Evolutionary conservation across 35 echinoderm and acorn worm species (phyloP), one percentile per base, ranked within the genome.

Genomic region (Heliocidaris erythrogramma): DNA sequence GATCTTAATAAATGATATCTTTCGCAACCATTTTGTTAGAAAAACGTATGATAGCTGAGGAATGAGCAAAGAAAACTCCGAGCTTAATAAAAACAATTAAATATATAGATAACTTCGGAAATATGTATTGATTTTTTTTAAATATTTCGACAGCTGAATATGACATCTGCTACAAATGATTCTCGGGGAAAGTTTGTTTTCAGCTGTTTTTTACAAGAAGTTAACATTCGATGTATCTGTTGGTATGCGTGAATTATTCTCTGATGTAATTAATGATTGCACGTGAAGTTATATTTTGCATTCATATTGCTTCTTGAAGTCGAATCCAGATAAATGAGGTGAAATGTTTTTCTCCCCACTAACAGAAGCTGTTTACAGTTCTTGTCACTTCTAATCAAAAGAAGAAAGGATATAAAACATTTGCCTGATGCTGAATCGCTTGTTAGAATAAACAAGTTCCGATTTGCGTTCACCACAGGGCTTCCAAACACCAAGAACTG

Each of bases 341-440:
- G 87, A 89, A 48, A 89, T 89, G 11, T 32, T 47, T 2, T 42
- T 32, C 17, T 89, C 87, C 11, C 87, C 31, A 31, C 32, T 32
- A 89, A 89, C 87, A 89, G 42, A 89, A 48, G 31, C 24, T 89
- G 87, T 89, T 89, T 89, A 89, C 87, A 89, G 87, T 48, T 89
- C 31, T 89, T 48, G 87, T 89, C 87, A 89, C 65, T 89, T 89
- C 9, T 13, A 89, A 48, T 47, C 87, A 47, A 48, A 42, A 47
- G 87, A 48, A 89, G 87, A 89, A 89, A 89, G 87, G 47, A 42
- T 47, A 21, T 32, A 24, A 32, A 89, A 47, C 87, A 89, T 32
- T 32, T 35, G 87, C 31, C 16, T 47, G 47, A 47, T 47, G 29
- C 7, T 24, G 47, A 89, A 17, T 89, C 47, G 31, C 87, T 89